Evolutionary conservation across 2,888 invertebrate species (phyloP).

Genomic region (Nomada goodeniana): DNA sequence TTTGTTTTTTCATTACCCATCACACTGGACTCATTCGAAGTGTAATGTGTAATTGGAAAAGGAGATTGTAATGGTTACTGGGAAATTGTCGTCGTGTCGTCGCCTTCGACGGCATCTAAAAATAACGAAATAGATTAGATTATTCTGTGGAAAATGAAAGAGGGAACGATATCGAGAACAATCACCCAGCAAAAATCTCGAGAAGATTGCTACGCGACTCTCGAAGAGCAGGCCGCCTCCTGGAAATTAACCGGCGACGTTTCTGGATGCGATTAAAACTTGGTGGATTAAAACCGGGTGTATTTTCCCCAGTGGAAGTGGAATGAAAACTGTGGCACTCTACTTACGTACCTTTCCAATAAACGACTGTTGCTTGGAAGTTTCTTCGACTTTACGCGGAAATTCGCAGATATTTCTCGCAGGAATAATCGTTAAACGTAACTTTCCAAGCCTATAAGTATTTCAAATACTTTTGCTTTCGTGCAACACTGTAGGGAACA

Average conservation of each 20-base stretch:
- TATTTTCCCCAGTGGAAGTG: not conserved
- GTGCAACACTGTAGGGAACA: too few species aligned
- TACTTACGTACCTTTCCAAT: too few species aligned
- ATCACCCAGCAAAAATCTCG: constrained; percentile 1
- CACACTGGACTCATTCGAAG: too few species aligned
- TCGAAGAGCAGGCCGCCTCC: not conserved
- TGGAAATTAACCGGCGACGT: not conserved
- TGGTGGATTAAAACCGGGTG: not conserved
- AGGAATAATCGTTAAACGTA: too few species aligned
- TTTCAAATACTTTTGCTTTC: too few species aligned
- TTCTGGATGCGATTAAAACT: constrained; percentile 15
- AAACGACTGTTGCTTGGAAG: too few species aligned
- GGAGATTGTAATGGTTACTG: not conserved
- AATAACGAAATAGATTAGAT: constrained; percentile 1
- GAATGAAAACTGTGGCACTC: too few species aligned
- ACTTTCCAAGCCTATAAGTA: too few species aligned
- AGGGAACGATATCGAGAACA: not conserved
- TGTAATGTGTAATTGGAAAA: too few species aligned
- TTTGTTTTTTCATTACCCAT: not conserved
- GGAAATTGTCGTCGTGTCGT: not conserved
- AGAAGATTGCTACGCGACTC: not conserved
- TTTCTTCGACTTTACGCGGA: too few species aligned
- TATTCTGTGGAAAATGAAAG: not conserved
- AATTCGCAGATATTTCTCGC: too few species aligned
- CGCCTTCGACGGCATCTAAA: not conserved